Evolutionary conservation across 2,888 invertebrate genomes (phyloP).

Genomic region (Erebia aethiops): DNA sequence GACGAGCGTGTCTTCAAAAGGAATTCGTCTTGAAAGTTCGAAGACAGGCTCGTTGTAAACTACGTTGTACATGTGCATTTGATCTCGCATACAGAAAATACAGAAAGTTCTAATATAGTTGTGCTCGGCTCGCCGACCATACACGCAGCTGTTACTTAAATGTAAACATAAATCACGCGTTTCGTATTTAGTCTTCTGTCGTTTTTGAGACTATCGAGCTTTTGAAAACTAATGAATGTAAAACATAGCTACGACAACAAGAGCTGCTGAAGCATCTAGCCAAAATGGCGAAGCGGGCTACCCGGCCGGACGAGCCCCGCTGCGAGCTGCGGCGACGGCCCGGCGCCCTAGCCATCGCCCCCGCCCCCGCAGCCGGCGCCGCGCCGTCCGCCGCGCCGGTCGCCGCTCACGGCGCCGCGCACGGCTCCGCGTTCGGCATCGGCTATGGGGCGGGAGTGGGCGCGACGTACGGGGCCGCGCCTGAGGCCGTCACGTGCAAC

Average conservation of each 20-base stretch:
- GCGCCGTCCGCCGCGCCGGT: not conserved
- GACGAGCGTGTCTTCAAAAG: no score
- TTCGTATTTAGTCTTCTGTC: not conserved
- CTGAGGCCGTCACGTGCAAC: constrained; percentile 56
- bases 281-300: constrained; percentile 48
- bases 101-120: no score
- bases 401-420: not conserved
- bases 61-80: no score
- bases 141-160: no score
- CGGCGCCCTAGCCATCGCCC: constrained; percentile 11
- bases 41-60: no score
- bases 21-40: no score
- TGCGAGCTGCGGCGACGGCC: constrained; percentile 12
- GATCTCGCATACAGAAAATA: no score
- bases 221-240: not conserved
- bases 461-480: not conserved
- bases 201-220: not conserved
- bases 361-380: not conserved
- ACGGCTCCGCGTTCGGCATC: constrained; percentile 35
- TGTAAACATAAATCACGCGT: no score
- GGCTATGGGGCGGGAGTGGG: constrained; percentile 36
- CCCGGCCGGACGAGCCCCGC: constrained; percentile 27
- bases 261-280: constrained; percentile 64
- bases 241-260: constrained; percentile 61
- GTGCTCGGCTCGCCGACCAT: no score